A percentile compares a stretch with the other conserved stretches of the same genome.
Conservation (phyloP, 2,888 invertebrate genomes). For the Rotaria magnacalcarata region DNA sequence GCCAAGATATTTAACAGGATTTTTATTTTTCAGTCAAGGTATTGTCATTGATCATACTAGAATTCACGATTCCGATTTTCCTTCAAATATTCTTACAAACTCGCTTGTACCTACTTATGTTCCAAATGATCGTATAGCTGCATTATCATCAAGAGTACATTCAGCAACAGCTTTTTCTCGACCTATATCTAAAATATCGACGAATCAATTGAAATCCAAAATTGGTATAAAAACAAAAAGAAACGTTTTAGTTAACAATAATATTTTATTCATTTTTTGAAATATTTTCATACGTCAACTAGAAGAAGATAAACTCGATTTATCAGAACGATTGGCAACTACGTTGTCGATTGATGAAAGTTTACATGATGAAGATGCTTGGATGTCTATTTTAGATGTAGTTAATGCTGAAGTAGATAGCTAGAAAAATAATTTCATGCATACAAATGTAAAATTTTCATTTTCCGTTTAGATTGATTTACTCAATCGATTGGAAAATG, state of each 20-base stretch:
- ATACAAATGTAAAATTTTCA: background rate
- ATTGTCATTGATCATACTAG: background rate
- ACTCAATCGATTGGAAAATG: background rate
- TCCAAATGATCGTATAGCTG: background rate
- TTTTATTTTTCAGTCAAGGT: background rate
- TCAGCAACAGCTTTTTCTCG: background rate
- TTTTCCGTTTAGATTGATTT: background rate
- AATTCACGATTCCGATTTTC: background rate
- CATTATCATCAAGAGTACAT: background rate
- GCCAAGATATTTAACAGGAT: background rate
- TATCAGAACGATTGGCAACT: background rate
- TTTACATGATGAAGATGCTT: background rate
- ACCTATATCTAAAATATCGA: background rate
- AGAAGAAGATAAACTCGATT: background rate
- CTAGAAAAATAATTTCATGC: background rate
- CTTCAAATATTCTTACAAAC: background rate
- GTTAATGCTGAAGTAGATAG: background rate
- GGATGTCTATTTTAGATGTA: conserved; percentile 6
- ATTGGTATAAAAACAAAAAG: background rate
- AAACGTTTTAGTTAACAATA: too few relatives aligned
- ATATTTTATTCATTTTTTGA: too few relatives aligned
- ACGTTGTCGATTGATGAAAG: background rate
- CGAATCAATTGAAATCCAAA: background rate
- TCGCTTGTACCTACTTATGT: too few relatives aligned
- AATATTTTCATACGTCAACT: background rate